Percentiles rank a stretch among this genome's conserved stretches.
Evolutionary conservation across 2,888 invertebrate species (phyloP).

Genomic region (Polymixis flavicincta): DNA sequence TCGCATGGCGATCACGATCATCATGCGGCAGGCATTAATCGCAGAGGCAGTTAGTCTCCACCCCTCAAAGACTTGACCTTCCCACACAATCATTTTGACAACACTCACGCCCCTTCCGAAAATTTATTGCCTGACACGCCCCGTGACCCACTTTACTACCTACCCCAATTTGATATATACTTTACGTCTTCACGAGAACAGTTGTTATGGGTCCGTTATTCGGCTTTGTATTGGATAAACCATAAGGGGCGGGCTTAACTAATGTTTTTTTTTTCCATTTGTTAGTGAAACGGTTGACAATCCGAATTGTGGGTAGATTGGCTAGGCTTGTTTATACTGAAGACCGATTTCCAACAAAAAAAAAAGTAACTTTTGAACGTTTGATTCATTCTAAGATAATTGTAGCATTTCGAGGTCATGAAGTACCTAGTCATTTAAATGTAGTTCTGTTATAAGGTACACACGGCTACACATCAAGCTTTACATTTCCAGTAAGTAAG

Average conservation of each 20-base stretch:
- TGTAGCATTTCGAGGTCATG: background rate
- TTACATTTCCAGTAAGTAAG: too few relatives aligned
- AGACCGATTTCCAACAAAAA: too few relatives aligned
- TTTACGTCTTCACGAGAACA: background rate
- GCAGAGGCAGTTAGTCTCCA: background rate
- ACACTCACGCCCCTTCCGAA: conserved; percentile 12
- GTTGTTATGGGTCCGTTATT: too few relatives aligned
- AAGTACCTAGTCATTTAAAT: background rate
- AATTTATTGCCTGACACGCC: conserved; percentile 18
- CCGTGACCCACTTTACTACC: conserved; percentile 1
- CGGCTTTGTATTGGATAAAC: background rate
- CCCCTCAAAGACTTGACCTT: background rate
- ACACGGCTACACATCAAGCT: too few relatives aligned
- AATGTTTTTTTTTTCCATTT: conserved; percentile 1
- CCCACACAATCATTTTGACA: background rate
- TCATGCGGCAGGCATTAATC: too few relatives aligned
- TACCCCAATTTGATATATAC: background rate
- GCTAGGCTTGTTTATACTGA: background rate
- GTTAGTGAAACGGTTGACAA: background rate
- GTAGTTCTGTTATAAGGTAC: background rate
- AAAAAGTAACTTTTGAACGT: too few relatives aligned
- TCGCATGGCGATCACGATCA: too few relatives aligned
- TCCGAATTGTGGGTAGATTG: background rate
- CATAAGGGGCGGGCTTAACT: background rate
- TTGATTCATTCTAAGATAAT: background rate